A percentile compares a stretch with the other conserved stretches of the same genome.
These are phyloP conservation scores for Eilema caniola DNA, from an alignment of 2,888 invertebrate genomes.

Conservation along the genomic window DNA sequence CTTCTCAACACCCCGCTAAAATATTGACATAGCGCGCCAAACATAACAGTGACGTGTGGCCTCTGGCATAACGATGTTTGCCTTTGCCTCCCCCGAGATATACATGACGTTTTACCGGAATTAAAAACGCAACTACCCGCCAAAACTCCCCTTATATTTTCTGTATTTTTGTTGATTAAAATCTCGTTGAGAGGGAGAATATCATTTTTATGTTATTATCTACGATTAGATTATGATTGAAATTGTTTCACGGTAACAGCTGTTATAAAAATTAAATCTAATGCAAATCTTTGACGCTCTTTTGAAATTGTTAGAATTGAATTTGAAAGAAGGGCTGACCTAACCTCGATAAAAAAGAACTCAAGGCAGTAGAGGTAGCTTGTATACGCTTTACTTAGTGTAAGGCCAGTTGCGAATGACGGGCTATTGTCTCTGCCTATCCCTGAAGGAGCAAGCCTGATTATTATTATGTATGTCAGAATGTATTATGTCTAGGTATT, in stretches of 20 bases:
- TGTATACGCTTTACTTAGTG: too few relatives aligned
- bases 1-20: constrained; percentile 32
- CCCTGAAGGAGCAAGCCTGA: too few relatives aligned
- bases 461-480: too few relatives aligned
- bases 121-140: constrained; percentile 68
- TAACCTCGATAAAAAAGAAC: too few relatives aligned
- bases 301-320: too few relatives aligned
- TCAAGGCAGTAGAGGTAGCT: too few relatives aligned
- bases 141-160: constrained; percentile 59
- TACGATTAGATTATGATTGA: constrained; percentile 16
- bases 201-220: constrained; percentile 1
- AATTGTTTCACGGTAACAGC: constrained; percentile 2
- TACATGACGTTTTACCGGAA: constrained; percentile 77
- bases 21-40: constrained; percentile 57
- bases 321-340: too few relatives aligned
- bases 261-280: background rate
- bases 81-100: constrained; percentile 78
- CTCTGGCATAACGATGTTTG: constrained; percentile 77
- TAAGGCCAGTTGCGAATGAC: too few relatives aligned
- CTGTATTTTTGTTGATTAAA: constrained; percentile 57
- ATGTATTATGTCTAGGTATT: too few relatives aligned
- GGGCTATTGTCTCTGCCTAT: too few relatives aligned
- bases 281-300: background rate
- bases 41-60: constrained; percentile 44
- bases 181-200: constrained; percentile 46